These are phyloP conservation scores for Enteromius trimaculatus DNA, from an alignment of 2,797 vertebrate genomes.

Conservation along the genomic window DNA sequence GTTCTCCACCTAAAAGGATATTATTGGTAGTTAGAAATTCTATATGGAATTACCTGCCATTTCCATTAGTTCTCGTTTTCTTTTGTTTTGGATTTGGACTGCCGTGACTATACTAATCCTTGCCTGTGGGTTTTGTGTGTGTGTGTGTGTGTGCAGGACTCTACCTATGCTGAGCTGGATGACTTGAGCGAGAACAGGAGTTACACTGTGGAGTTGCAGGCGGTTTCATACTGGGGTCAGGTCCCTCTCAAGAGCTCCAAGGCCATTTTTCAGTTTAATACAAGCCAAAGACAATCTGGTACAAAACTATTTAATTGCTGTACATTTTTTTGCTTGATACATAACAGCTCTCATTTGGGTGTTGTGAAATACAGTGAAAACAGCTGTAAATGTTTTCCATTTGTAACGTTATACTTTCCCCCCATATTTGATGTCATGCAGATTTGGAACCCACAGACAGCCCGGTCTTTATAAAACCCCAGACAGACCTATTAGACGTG, in stretches of 20 bases:
- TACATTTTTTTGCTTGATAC: neutral
- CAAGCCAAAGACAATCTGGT: slow-evolving; percentile 71
- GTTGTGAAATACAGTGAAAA: slow-evolving; percentile 45
- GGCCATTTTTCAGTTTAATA: slow-evolving; percentile 82
- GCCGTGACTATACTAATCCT: slow-evolving; percentile 14
- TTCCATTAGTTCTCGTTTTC: neutral
- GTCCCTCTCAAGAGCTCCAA: slow-evolving; percentile 85
- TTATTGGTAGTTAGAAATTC: slow-evolving; percentile 1
- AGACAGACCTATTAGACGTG: slow-evolving; percentile 79
- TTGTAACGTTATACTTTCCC: slow-evolving; percentile 35
- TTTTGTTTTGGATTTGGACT: neutral
- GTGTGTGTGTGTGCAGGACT: slow-evolving; percentile 68
- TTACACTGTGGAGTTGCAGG: slow-evolving; percentile 89
- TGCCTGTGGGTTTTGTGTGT: slow-evolving; percentile 24
- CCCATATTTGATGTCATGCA: slow-evolving; percentile 50
- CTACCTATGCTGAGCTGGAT: slow-evolving; percentile 81
- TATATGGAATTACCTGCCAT: neutral
- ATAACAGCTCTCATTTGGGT: slow-evolving; percentile 40
- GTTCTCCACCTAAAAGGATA: neutral
- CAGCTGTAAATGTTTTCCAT: slow-evolving; percentile 49
- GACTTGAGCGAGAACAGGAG: slow-evolving; percentile 81
- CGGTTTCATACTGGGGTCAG: slow-evolving; percentile 89
- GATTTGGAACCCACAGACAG: slow-evolving; percentile 49
- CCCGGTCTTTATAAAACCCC: slow-evolving; percentile 66
- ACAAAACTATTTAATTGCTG: slow-evolving; percentile 55